Evolutionary conservation across 2,797 vertebrate genomes (phyloP).

Genomic region (Loriculus beryllinus): DNA sequence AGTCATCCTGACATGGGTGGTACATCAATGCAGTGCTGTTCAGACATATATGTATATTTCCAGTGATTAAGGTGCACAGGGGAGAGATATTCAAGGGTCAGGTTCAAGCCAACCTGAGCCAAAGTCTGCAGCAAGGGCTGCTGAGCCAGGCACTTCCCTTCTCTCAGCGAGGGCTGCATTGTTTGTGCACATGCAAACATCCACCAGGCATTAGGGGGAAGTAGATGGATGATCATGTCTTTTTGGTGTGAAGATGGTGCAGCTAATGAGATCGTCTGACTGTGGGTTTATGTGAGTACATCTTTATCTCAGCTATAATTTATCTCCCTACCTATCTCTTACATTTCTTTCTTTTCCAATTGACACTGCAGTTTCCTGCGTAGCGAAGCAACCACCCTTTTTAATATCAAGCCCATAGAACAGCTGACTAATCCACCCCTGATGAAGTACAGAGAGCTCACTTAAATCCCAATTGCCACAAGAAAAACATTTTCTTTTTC

Average conservation of each 20-base stretch:
- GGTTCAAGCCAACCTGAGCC: neutral
- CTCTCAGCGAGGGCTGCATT: fast-evolving
- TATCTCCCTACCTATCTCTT: neutral
- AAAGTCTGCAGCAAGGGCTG: neutral
- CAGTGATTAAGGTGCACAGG: fast-evolving
- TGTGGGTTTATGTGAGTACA: neutral
- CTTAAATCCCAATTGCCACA: neutral
- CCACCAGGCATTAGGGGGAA: neutral
- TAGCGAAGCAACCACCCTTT: neutral
- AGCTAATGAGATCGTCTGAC: neutral
- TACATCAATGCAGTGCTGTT: neutral
- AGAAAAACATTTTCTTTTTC: neutral
- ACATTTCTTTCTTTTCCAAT: neutral
- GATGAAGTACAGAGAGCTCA: neutral
- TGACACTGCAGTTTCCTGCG: neutral
- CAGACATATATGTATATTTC: fast-evolving
- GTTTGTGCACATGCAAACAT: neutral
- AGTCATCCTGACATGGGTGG: fast-evolving
- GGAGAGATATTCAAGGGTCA: neutral
- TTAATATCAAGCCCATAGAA: neutral
- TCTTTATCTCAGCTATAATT: neutral
- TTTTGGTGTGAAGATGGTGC: neutral
- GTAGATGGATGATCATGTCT: neutral
- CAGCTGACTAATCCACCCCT: constrained; percentile 10
- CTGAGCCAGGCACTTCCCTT: fast-evolving